These are phyloP conservation scores for Neoaliturus tenellus DNA, from an alignment of 2,888 invertebrate genomes.

Conservation along the genomic window DNA sequence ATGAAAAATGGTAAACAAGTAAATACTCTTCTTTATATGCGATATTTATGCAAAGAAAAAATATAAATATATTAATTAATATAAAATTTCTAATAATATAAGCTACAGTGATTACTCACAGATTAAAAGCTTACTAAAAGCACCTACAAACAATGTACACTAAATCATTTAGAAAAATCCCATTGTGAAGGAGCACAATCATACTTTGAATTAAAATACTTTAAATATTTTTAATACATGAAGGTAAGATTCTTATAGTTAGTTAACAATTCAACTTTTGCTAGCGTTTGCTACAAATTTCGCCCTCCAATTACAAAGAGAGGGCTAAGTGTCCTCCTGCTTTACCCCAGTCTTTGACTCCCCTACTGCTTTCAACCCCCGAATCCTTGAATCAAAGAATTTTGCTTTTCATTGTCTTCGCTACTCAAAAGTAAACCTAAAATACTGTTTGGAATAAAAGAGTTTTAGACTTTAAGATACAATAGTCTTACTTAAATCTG, in stretches of 20 bases:
- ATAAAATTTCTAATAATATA: too few species aligned
- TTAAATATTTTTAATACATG: slow-evolving; percentile 15
- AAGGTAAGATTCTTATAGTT: not conserved
- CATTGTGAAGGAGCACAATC: slow-evolving; percentile 30
- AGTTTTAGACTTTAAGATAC: too few species aligned
- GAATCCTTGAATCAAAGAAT: slow-evolving; percentile 30
- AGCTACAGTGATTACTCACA: not conserved
- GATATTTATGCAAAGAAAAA: too few species aligned
- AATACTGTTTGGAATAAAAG: not conserved
- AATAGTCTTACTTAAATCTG: too few species aligned
- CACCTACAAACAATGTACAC: slow-evolving; percentile 5
- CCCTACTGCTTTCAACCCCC: not conserved
- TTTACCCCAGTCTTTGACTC: not conserved
- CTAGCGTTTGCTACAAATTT: slow-evolving; percentile 9
- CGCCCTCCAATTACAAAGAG: slow-evolving; percentile 18
- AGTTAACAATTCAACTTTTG: slow-evolving; percentile 1
- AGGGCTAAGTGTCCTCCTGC: slow-evolving; percentile 22
- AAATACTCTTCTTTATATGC: too few species aligned
- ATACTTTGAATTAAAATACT: not conserved
- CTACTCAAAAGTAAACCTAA: not conserved
- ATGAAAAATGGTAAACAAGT: too few species aligned
- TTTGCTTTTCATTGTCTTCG: slow-evolving; percentile 2
- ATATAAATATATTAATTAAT: too few species aligned
- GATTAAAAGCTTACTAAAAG: slow-evolving; percentile 35
- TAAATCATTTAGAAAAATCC: slow-evolving; percentile 51